Evolutionary conservation across 2,797 vertebrate species (phyloP).

Genomic region (Lithobates sylvaticus): DNA sequence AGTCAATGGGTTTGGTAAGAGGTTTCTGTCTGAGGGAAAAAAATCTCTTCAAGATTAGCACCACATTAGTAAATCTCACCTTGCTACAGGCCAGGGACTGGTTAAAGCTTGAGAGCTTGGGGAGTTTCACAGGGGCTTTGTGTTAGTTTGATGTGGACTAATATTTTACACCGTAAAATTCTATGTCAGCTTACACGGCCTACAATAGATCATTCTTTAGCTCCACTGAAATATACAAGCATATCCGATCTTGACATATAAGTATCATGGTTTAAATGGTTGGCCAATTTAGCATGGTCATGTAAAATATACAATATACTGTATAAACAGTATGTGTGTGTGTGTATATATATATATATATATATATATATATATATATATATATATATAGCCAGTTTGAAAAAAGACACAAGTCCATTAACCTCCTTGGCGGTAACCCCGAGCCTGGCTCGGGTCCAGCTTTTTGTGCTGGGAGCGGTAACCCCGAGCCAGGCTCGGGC

Average conservation of each 20-base stretch:
- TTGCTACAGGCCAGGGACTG: not conserved
- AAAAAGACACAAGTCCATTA: too few species aligned
- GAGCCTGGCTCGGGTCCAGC: too few species aligned
- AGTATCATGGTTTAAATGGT: not conserved
- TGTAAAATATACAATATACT: too few species aligned
- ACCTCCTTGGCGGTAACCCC: too few species aligned
- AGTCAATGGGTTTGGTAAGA: constrained; percentile 1
- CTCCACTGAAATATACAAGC: not conserved
- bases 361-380: too few species aligned
- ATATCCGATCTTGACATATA: not conserved
- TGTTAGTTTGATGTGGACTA: not conserved
- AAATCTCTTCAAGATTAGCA: constrained; percentile 44
- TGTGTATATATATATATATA: too few species aligned
- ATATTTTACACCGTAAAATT: not conserved
- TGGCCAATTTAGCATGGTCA: too few species aligned
- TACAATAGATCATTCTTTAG: not conserved
- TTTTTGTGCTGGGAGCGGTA: too few species aligned
- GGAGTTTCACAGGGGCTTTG: not conserved
- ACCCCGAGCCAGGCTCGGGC: too few species aligned
- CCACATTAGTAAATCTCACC: constrained; percentile 35
- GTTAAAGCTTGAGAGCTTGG: not conserved
- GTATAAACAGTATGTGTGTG: too few species aligned
- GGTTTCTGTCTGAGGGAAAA: constrained; percentile 5
- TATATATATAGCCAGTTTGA: too few species aligned
- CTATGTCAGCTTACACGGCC: not conserved